A percentile compares a stretch with the other conserved stretches of the same genome.
Evolutionary conservation across 1,140 invertebrate genomes (phyloP).

Genomic region (Psix sp.): DNA sequence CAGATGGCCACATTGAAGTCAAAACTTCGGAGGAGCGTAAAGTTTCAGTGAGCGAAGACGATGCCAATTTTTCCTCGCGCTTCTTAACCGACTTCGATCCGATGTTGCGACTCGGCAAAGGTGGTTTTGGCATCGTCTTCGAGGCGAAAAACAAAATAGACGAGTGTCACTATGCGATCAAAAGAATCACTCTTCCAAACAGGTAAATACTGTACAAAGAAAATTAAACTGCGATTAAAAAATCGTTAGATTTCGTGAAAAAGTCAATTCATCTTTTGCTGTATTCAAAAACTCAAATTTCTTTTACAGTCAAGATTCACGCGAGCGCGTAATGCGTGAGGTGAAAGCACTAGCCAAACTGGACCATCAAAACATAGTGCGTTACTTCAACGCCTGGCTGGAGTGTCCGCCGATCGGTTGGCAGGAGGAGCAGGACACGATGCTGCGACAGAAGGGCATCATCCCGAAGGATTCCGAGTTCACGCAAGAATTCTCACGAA

Average conservation of each 20-base stretch:
- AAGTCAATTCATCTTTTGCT: constrained; percentile 17
- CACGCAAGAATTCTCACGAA: constrained; percentile 61
- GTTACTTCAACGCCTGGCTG: constrained; percentile 96
- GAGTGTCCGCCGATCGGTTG: constrained; percentile 92
- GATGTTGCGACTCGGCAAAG: constrained; percentile 89
- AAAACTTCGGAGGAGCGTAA: constrained; percentile 48
- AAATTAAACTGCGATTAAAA: background rate
- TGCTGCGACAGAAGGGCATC: constrained; percentile 73
- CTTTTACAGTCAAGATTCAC: constrained; percentile 82
- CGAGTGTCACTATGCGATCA: constrained; percentile 95
- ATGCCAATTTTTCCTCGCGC: constrained; percentile 80
- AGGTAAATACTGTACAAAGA: constrained; percentile 77
- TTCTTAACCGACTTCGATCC: constrained; percentile 93
- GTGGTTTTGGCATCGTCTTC: constrained; percentile 98
- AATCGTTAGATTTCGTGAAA: constrained; percentile 11
- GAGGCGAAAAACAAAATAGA: constrained; percentile 97
- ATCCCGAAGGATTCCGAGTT: constrained; percentile 65
- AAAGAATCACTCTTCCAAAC: constrained; percentile 92
- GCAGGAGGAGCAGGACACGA: constrained; percentile 88
- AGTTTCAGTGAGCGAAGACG: constrained; percentile 47
- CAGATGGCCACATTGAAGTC: constrained; percentile 71
- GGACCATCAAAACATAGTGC: constrained; percentile 95
- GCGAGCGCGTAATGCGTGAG: constrained; percentile 93
- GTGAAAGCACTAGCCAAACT: constrained; percentile 95
- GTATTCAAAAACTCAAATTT: background rate